These are phyloP conservation scores for Axis porcinus DNA, from an alignment of 2,113 vertebrate genomes.

Conservation along the genomic window DNA sequence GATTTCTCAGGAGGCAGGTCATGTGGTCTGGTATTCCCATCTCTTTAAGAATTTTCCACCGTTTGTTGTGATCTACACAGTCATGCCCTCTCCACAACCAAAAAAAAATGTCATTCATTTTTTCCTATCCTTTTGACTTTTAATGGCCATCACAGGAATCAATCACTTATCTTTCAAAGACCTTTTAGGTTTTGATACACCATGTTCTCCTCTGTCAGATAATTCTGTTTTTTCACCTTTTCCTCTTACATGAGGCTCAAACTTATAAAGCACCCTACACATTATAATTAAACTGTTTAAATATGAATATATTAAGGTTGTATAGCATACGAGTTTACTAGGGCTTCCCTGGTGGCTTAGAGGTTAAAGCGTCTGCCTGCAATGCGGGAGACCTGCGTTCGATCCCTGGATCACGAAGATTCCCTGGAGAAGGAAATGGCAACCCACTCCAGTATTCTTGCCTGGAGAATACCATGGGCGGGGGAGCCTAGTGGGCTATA, in stretches of 20 bases:
- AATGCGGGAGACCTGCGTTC: no score
- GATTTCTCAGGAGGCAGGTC: background rate
- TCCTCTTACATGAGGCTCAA: background rate
- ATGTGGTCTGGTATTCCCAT: background rate
- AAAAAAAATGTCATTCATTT: background rate
- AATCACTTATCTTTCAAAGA: background rate
- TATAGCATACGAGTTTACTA: background rate
- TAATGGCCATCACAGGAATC: background rate
- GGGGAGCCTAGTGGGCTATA: no score
- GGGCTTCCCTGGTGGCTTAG: no score
- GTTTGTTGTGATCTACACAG: background rate
- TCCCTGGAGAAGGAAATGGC: no score
- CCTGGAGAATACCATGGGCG: no score
- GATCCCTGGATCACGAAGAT: no score
- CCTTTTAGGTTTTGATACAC: background rate
- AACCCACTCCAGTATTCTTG: no score
- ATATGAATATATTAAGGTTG: background rate
- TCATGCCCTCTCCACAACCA: background rate
- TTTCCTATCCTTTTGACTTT: background rate
- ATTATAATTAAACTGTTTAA: background rate
- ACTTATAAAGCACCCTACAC: background rate
- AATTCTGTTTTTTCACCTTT: background rate
- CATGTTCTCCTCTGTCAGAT: background rate
- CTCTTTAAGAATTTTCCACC: background rate
- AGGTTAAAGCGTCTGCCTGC: no score